Evolutionary conservation across 2,113 vertebrate genomes (phyloP).

Genomic region (Crotalus tigris): DNA sequence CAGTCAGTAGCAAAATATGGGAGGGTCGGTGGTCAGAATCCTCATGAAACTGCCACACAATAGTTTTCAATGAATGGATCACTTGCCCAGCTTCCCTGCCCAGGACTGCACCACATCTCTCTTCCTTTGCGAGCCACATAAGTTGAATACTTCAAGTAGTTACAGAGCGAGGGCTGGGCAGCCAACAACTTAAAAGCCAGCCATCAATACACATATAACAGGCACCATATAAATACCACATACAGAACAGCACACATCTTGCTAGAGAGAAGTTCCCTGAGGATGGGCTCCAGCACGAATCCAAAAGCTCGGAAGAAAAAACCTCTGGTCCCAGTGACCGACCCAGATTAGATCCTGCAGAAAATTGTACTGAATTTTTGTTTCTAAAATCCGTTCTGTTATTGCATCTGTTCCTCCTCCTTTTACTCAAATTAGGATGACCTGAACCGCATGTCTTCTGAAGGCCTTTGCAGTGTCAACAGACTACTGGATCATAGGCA

Average conservation of each 20-base stretch:
- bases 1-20: too few relatives aligned
- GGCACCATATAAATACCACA: not conserved
- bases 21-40: too few relatives aligned
- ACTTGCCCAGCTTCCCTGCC: too few relatives aligned
- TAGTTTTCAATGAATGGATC: too few relatives aligned
- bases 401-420: not conserved
- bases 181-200: not conserved
- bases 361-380: conserved; percentile 1
- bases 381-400: not conserved
- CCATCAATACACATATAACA: not conserved
- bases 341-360: not conserved
- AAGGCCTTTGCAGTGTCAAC: conserved; percentile 61
- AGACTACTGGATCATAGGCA: conserved; percentile 30
- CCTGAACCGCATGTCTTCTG: conserved; percentile 76
- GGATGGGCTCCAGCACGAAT: not conserved
- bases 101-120: too few relatives aligned
- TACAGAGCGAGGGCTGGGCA: not conserved
- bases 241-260: not conserved
- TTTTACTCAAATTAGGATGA: conserved; percentile 69
- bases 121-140: too few relatives aligned
- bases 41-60: too few relatives aligned
- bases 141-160: not conserved
- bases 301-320: not conserved
- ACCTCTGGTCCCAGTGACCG: not conserved
- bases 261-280: not conserved